Conservation (phyloP, 2,888 invertebrate species). For the Hypselothyrea guttata region DNA sequence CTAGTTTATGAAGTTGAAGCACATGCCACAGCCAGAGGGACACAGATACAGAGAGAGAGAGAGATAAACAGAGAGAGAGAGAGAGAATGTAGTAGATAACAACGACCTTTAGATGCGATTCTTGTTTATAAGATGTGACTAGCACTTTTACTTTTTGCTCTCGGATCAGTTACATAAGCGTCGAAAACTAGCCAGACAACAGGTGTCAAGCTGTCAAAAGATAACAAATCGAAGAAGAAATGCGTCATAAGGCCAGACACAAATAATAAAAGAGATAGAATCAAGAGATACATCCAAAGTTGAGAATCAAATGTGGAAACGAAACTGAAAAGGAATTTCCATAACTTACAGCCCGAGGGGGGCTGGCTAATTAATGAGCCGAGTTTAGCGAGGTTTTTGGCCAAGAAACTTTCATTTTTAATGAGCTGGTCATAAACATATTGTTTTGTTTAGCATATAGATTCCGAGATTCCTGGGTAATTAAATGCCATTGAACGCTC, state of each 20-base stretch:
- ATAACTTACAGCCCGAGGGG: slow-evolving; percentile 19
- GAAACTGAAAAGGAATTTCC: slow-evolving; percentile 31
- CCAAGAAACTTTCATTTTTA: slow-evolving; percentile 69
- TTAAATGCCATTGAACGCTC: slow-evolving; percentile 68
- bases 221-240: slow-evolving; percentile 34
- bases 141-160: slow-evolving; percentile 25
- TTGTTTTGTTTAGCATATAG: slow-evolving; percentile 33
- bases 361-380: slow-evolving; percentile 63
- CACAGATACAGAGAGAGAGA: background rate
- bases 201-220: slow-evolving; percentile 22
- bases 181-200: slow-evolving; percentile 16
- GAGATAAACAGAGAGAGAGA: background rate
- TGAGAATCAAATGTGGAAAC: too few relatives aligned
- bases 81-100: background rate
- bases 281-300: too few relatives aligned
- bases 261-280: slow-evolving; percentile 2
- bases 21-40: background rate
- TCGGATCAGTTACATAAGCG: slow-evolving; percentile 22
- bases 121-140: slow-evolving; percentile 10
- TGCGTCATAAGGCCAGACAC: slow-evolving; percentile 34
- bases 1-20: background rate
- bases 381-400: slow-evolving; percentile 29
- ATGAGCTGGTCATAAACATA: slow-evolving; percentile 60
- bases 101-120: background rate
- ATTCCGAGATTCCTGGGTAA: slow-evolving; percentile 57